Evolutionary conservation across 2,113 vertebrate genomes (phyloP).

Genomic region (Tonatia bakeri): DNA sequence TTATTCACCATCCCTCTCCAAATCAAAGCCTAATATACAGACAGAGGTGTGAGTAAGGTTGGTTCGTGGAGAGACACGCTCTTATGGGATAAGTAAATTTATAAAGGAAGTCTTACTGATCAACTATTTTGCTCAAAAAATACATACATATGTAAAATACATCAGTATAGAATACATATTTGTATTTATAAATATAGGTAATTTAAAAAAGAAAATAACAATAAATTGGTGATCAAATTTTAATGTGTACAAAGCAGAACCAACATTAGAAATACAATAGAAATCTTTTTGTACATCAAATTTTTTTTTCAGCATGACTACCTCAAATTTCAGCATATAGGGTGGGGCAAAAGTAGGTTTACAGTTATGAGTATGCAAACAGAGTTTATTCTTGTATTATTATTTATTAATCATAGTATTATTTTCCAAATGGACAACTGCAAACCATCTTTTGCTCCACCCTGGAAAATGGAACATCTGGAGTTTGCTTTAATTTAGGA

Average conservation of each 20-base stretch:
- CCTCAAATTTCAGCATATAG: not conserved
- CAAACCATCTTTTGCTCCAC: not conserved
- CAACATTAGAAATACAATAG: not conserved
- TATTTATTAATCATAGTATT: not conserved
- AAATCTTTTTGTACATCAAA: not conserved
- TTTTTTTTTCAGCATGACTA: not conserved
- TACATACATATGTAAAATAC: not conserved
- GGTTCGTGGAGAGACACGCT: not conserved
- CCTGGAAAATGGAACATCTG: not conserved
- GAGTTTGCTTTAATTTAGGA: not conserved
- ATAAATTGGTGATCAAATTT: not conserved
- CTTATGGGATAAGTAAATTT: not conserved
- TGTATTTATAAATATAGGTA: not conserved
- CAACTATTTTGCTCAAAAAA: not conserved
- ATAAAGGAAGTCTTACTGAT: not conserved
- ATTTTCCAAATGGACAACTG: not conserved
- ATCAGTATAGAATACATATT: not conserved
- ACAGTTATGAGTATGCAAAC: not conserved
- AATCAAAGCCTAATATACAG: not conserved
- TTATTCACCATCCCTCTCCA: not conserved
- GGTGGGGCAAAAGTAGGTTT: not conserved
- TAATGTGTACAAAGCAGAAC: not conserved
- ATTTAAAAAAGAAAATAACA: not conserved
- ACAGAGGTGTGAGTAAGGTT: not conserved
- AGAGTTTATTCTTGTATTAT: not conserved